Evolutionary conservation across 1,140 invertebrate species (phyloP).

Genomic region (Trypoxylus dichotomus): DNA sequence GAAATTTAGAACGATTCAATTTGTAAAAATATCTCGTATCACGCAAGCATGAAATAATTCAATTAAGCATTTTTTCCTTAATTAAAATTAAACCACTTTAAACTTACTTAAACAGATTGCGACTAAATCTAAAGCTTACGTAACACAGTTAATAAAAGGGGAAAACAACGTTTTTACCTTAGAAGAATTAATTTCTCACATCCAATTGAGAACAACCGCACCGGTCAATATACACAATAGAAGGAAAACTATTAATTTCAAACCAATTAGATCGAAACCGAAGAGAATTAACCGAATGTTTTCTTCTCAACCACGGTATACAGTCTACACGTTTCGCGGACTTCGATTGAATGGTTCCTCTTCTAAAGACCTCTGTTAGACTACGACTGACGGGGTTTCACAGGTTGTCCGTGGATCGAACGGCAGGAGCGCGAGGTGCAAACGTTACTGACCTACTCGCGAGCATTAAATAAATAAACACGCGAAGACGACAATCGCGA

Average conservation of each 20-base stretch:
- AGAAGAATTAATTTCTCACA: background rate
- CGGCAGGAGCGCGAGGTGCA: background rate
- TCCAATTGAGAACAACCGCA: background rate
- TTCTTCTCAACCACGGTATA: background rate
- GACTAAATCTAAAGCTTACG: too few relatives aligned
- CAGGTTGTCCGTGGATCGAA: background rate
- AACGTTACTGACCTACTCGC: slow-evolving; percentile 32
- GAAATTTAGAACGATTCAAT: too few relatives aligned
- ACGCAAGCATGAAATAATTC: background rate
- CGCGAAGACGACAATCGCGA: background rate
- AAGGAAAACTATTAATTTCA: background rate
- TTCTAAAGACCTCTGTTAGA: background rate
- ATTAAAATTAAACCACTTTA: background rate
- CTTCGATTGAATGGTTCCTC: background rate
- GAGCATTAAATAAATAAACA: slow-evolving; percentile 25
- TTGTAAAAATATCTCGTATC: background rate
- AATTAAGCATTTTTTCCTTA: background rate
- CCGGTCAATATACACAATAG: too few relatives aligned
- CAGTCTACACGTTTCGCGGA: background rate
- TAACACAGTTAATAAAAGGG: background rate
- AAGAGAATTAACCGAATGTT: background rate
- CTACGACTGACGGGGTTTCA: background rate
- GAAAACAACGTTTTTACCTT: background rate
- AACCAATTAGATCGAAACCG: background rate
- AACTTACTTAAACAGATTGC: too few relatives aligned